Evolutionary conservation across 2,888 invertebrate genomes (phyloP).

Genomic region (Agonopterix subpropinquella): DNA sequence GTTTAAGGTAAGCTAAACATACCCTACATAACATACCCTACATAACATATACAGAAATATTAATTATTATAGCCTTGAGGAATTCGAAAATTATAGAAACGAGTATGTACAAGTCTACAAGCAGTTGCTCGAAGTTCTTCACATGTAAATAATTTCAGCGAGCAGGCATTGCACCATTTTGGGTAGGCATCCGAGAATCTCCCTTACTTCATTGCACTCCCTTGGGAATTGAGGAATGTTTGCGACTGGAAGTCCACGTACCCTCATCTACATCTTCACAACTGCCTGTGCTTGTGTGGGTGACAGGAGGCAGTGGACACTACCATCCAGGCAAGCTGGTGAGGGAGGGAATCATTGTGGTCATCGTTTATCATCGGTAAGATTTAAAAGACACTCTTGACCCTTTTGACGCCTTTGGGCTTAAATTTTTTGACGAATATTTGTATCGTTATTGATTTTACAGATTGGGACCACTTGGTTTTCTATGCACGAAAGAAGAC

Average conservation of each 20-base stretch:
- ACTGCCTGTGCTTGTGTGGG: constrained; percentile 58
- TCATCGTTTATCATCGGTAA: constrained; percentile 54
- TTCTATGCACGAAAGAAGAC: constrained; percentile 47
- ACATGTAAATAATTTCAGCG: constrained; percentile 29
- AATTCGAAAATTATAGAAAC: neutral
- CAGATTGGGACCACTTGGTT: constrained; percentile 54
- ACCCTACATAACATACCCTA: neutral
- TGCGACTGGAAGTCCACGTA: constrained; percentile 79
- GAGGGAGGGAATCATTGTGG: constrained; percentile 45
- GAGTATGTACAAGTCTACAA: neutral
- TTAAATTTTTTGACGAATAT: no score
- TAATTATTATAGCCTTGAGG: neutral
- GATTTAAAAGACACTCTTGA: no score
- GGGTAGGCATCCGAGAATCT: constrained; percentile 43
- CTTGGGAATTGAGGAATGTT: constrained; percentile 73
- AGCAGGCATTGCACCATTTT: constrained; percentile 50
- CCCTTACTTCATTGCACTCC: constrained; percentile 32
- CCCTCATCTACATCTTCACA: constrained; percentile 49
- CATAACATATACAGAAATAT: neutral
- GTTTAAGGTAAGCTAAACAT: constrained; percentile 44
- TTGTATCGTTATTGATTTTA: constrained; percentile 6
- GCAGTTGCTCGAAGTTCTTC: neutral
- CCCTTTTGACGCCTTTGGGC: no score
- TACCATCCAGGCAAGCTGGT: constrained; percentile 45
- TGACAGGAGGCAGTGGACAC: constrained; percentile 38